phyloP scores from a whole-genome alignment of 2,888 invertebrate genomes.

The Torymus aiolomorphi region DNA sequence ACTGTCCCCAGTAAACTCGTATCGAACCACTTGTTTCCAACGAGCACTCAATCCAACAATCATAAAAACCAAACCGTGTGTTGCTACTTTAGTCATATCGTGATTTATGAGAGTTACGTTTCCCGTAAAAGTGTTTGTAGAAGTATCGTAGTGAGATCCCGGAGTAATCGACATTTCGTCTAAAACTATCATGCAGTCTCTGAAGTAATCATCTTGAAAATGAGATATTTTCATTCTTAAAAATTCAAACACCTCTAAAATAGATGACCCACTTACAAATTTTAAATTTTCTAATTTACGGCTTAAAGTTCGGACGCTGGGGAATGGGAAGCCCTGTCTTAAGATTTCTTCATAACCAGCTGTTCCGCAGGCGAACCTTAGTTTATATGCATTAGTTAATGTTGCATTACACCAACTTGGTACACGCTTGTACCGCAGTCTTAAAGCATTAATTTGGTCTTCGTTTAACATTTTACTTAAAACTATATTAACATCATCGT shows the following conservation, averaged over 20 bases:
- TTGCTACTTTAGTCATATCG: conserved; percentile 23
- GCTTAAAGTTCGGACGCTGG: conserved; percentile 53
- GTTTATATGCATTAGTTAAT: conserved; percentile 40
- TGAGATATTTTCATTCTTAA: conserved; percentile 31
- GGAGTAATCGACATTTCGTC: conserved; percentile 45
- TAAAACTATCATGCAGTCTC: conserved; percentile 39
- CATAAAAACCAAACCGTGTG: conserved; percentile 51
- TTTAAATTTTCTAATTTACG: conserved; percentile 50
- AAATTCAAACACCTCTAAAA: conserved; percentile 39
- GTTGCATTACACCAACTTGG: conserved; percentile 50
- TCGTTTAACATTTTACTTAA: no score
- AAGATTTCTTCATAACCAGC: conserved; percentile 56
- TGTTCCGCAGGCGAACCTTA: conserved; percentile 55
- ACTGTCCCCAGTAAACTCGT: conserved; percentile 60
- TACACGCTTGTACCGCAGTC: conserved; percentile 1
- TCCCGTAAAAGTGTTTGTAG: conserved; percentile 36
- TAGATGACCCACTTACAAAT: conserved; percentile 39
- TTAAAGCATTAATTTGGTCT: conserved; percentile 25
- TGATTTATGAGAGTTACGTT: conserved; percentile 27
- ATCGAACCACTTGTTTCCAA: no score
- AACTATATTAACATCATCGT: no score
- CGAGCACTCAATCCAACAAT: conserved; percentile 40
- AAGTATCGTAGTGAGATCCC: conserved; percentile 36
- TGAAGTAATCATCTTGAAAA: conserved; percentile 17
- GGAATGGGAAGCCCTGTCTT: conserved; percentile 50